A percentile compares a stretch with the other conserved stretches of the same genome.
phyloP scores from a whole-genome alignment of 1,140 invertebrate species.

The Plodia interpunctella region DNA sequence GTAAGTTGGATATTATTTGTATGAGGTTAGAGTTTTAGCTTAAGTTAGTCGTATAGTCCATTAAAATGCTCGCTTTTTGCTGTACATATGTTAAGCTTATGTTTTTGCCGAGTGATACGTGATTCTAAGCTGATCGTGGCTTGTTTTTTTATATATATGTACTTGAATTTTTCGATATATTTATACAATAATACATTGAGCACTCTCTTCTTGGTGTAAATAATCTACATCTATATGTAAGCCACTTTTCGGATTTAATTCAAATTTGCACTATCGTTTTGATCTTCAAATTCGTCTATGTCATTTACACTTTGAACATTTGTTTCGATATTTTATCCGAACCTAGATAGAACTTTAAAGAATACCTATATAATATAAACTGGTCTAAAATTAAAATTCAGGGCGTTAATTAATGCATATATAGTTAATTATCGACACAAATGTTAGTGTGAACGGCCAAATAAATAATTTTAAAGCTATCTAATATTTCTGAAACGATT shows the following conservation, averaged over 20 bases:
- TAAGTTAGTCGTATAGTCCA: slow-evolving; percentile 60
- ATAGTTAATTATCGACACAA: slow-evolving; percentile 9
- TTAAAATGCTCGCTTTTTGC: slow-evolving; percentile 46
- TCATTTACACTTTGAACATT: not conserved
- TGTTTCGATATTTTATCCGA: not conserved
- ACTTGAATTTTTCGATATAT: slow-evolving; percentile 54
- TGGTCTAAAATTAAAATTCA: not conserved
- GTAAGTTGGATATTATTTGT: slow-evolving; percentile 45
- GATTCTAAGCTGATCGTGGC: slow-evolving; percentile 24
- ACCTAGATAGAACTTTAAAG: not conserved
- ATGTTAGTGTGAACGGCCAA: slow-evolving; percentile 4
- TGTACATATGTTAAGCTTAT: slow-evolving; percentile 57
- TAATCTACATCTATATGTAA: slow-evolving; percentile 29
- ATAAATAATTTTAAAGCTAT: slow-evolving; percentile 15
- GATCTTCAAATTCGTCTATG: slow-evolving; percentile 19
- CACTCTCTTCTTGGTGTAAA: slow-evolving; percentile 45
- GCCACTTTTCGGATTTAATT: slow-evolving; percentile 33
- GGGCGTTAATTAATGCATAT: not conserved
- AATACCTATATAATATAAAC: slow-evolving; percentile 4
- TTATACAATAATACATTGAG: slow-evolving; percentile 39
- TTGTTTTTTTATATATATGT: slow-evolving; percentile 41
- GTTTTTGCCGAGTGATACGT: slow-evolving; percentile 36
- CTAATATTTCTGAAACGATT: slow-evolving; percentile 56
- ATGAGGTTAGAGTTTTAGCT: slow-evolving; percentile 40
- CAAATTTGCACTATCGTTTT: slow-evolving; percentile 40